Conservation (phyloP, 2,797 vertebrate species). For the Spizella passerina region DNA sequence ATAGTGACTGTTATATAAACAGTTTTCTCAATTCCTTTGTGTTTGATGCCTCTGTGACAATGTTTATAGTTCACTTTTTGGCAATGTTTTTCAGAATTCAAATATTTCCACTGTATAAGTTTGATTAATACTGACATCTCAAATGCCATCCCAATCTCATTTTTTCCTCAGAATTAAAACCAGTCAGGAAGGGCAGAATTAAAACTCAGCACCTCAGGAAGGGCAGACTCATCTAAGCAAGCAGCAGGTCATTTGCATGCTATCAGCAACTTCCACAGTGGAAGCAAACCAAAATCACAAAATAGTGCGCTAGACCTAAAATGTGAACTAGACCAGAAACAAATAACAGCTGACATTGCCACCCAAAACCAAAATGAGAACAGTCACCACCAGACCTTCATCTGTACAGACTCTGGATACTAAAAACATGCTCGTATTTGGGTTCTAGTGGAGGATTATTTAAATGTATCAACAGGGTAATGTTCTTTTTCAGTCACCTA, state of each 20-base stretch:
- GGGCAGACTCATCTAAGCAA: neutral
- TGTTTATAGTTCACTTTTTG: neutral
- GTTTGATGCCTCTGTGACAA: neutral
- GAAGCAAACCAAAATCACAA: neutral
- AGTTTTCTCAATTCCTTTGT: neutral
- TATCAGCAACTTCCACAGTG: neutral
- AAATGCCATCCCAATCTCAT: neutral
- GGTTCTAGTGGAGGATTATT: neutral
- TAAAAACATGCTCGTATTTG: neutral
- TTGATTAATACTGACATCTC: neutral
- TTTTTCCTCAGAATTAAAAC: neutral
- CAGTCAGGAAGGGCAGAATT: too few relatives aligned
- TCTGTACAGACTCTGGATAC: neutral
- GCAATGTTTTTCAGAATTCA: neutral
- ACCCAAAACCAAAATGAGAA: neutral
- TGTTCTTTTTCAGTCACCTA: slow-evolving; percentile 4
- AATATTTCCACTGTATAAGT: neutral
- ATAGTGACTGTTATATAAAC: neutral
- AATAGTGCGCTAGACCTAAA: neutral
- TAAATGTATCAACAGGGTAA: neutral
- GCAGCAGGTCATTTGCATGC: neutral
- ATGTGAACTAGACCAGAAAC: neutral
- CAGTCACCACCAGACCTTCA: neutral
- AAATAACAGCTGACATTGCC: neutral
- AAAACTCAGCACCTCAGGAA: neutral